Evolutionary conservation across 2,888 invertebrate species (phyloP), one percentile per base, ranked within the genome.

Genomic region (Platycnemis pennipes): DNA sequence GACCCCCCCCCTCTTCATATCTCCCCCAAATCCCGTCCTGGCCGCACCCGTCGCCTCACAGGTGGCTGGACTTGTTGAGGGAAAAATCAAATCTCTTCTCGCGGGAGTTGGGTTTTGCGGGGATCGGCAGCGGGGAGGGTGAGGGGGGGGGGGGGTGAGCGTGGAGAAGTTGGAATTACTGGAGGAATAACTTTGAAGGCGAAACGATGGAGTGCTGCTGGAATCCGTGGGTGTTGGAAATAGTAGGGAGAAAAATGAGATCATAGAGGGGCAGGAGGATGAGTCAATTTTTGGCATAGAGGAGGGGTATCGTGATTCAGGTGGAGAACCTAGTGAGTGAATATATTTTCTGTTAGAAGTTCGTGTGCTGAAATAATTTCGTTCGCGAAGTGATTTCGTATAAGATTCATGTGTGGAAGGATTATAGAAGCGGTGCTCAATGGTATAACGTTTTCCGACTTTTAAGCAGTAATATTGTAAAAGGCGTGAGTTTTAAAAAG

Each of bases 11-110:
- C 49, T 45, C 88, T n/a, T n/a, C 45, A n/a, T n/a, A 88, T 45
- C 45, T 45, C 88, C 88, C 89, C 53, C 53, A 31, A 31, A 31
- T 13, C 37, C 16, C 5, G 13, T 56, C 91, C 63, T 26, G n/a
- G 5, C 19, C 16, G 31, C 13, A 31, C 31, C 45, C 45, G 87
- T 87, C n/a, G 91, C 56, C 91, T 56, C 69, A 91, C 91, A 91
- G 91, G 91, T 91, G 91, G 91, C 91, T 91, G 91, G 91, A 91
- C 91, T 91, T 91, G 91, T 91, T 91, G 91, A 91, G 63, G 91
- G 91, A 91, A 91, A 91, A 91, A 91, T 91, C 63, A 91, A 91
- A 91, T 91, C 91, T 42, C 42, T 88, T 26, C 31, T 37, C 22
- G 19, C 19, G n/a, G 49, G 88, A 86, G 37, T n/a, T 31, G 88